These are phyloP conservation scores for Hoplodrina ambigua DNA, from an alignment of 2,888 invertebrate genomes.

Conservation along the genomic window DNA sequence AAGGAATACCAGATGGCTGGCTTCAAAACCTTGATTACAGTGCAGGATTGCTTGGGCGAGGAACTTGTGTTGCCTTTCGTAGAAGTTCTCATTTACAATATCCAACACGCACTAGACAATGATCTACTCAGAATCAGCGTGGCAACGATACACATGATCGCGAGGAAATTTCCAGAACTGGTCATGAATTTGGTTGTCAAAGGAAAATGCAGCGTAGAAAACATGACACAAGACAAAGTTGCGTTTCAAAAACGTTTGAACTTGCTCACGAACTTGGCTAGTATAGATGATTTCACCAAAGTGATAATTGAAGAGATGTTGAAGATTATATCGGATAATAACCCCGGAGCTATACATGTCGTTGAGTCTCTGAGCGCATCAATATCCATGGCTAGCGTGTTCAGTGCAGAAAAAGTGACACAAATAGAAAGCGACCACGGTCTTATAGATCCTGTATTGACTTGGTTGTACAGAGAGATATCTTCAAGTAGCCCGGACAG, in stretches of 20 bases:
- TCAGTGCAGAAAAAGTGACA: constrained; percentile 77
- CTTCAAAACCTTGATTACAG: constrained; percentile 87
- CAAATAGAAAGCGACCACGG: constrained; percentile 86
- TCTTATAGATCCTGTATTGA: constrained; percentile 79
- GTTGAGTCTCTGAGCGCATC: constrained; percentile 79
- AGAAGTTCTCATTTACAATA: constrained; percentile 85
- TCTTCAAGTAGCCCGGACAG: constrained; percentile 66
- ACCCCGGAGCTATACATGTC: constrained; percentile 76
- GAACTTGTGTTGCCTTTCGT: constrained; percentile 88
- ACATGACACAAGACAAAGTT: constrained; percentile 75
- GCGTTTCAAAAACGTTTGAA: constrained; percentile 82
- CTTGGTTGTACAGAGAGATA: constrained; percentile 81
- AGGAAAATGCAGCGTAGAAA: constrained; percentile 83
- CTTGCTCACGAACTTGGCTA: constrained; percentile 84
- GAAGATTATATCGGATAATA: constrained; percentile 73
- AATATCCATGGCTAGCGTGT: constrained; percentile 79
- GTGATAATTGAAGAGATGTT: constrained; percentile 85
- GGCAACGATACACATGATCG: constrained; percentile 88
- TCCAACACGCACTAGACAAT: constrained; percentile 83
- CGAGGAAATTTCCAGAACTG: constrained; percentile 86
- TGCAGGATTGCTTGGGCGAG: constrained; percentile 82
- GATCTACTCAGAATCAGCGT: constrained; percentile 85
- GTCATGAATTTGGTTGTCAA: constrained; percentile 88
- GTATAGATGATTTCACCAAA: constrained; percentile 86
- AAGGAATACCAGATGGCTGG: constrained; percentile 88